A percentile compares a stretch with the other conserved stretches of the same genome.
phyloP scores from a whole-genome alignment of 1,140 invertebrate species.

The Pollicipes pollicipes region DNA sequence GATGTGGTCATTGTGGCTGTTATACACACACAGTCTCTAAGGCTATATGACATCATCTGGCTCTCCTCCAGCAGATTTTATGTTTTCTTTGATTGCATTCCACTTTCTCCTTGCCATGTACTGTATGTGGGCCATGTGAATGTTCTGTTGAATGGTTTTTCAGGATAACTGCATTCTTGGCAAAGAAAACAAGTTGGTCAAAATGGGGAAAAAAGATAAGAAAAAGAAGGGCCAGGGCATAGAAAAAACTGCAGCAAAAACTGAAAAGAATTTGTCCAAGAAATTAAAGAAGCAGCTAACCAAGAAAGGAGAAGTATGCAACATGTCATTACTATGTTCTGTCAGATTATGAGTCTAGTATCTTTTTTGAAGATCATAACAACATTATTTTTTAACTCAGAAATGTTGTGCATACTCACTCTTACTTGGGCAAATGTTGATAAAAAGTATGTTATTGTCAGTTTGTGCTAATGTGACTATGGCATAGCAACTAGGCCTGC shows the following conservation, averaged over 20 bases:
- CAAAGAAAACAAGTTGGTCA: too few relatives aligned
- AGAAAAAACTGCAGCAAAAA: conserved; percentile 1
- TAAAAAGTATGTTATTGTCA: background rate
- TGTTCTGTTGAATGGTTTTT: too few relatives aligned
- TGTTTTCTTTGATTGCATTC: too few relatives aligned
- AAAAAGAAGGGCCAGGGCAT: conserved; percentile 2
- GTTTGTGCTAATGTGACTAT: background rate
- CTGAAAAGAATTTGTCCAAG: background rate
- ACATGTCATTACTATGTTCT: background rate
- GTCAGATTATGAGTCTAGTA: background rate
- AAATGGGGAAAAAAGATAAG: conserved; percentile 1
- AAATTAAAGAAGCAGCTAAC: background rate
- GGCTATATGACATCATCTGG: too few relatives aligned
- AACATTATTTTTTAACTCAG: background rate
- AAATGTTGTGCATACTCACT: background rate
- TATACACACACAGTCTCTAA: too few relatives aligned
- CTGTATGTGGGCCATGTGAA: too few relatives aligned
- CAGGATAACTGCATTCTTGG: too few relatives aligned
- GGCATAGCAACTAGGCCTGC: too few relatives aligned
- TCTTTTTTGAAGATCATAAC: background rate
- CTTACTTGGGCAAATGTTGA: background rate
- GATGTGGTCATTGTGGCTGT: too few relatives aligned
- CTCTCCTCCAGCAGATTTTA: too few relatives aligned
- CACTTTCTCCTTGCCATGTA: too few relatives aligned
- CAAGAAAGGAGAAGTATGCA: background rate